Evolutionary conservation across 1,140 invertebrate species (phyloP), one percentile per base, ranked within the genome.

Genomic region (Drosophila watanabei): DNA sequence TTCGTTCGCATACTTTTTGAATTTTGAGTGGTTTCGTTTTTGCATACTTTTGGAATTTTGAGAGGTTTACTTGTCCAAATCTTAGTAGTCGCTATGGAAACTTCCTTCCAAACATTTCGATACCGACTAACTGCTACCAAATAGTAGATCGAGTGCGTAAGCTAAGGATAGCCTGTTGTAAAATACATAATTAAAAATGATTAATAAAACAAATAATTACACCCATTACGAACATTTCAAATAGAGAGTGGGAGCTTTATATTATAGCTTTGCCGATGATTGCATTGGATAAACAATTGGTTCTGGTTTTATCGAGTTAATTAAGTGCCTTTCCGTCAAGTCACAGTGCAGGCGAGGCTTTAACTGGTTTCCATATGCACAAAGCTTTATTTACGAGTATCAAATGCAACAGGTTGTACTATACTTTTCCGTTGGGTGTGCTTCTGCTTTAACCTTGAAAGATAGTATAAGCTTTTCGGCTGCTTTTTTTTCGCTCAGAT

Each of bases 361-460:
- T 63, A 66, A 66, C 63, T 32, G 30, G 63, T 63, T 66, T 66
- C 24, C 4, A 10, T 4, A 10, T 16, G 30, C 32, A 4, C 8
- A 18, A 11, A 51, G 49, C 49, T 32, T 32, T 8, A 11, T 24
- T 24, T 24, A 0, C 32, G 4, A 5, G 13, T 24, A 8, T 24
- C 9, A 18, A 30, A 18, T 30, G 11, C 11, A 33, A 43, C 35
- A 68, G 35, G 49, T 48, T 48, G 18, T 14, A 14, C 66, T 28
- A 13, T 5, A 1, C 10, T 73, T 54, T 73, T 61, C 5, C 18
- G 24, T 32, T 11, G 56, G 32, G 54, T 75, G 37, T 51, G 39
- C 32, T 35, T 52, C 18, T 14, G 28, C 28, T 64, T 41, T 37
- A 75, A 49, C 72, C 72, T 75, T 75, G 72, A 57, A 75, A 75